phyloP scores from a whole-genome alignment of 2,113 vertebrate species.

The Festucalex cinctus region DNA sequence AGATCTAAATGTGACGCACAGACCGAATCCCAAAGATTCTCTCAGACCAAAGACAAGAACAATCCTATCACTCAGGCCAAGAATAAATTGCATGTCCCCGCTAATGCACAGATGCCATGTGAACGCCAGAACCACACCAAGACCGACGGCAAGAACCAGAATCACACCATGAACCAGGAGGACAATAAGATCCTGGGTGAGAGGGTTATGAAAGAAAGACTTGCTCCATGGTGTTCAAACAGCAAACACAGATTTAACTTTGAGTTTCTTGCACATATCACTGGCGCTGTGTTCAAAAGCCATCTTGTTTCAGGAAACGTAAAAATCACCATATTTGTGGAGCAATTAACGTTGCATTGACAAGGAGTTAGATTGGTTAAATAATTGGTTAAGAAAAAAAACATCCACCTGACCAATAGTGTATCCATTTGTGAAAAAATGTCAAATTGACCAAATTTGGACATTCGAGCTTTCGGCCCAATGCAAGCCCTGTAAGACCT shows the following conservation, averaged over 20 bases:
- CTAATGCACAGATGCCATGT: background rate
- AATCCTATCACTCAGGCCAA: background rate
- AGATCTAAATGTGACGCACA: background rate
- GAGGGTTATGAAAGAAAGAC: background rate
- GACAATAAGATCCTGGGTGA: constrained; percentile 16
- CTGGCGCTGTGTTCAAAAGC: too few relatives aligned
- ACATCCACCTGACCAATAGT: too few relatives aligned
- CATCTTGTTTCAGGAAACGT: too few relatives aligned
- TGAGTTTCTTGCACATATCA: background rate
- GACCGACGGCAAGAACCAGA: constrained; percentile 8
- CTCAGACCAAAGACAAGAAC: constrained; percentile 7
- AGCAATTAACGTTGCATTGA: too few relatives aligned
- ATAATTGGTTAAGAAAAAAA: too few relatives aligned
- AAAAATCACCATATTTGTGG: too few relatives aligned
- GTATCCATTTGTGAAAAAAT: too few relatives aligned
- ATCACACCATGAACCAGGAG: background rate
- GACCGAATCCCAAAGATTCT: background rate
- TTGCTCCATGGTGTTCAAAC: constrained; percentile 18
- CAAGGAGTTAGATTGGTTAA: too few relatives aligned
- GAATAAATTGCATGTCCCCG: constrained; percentile 2
- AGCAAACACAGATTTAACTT: background rate
- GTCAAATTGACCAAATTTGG: too few relatives aligned
- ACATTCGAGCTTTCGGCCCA: too few relatives aligned
- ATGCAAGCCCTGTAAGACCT: too few relatives aligned
- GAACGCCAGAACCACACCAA: constrained; percentile 17